Base-by-base conservation (phyloP, 2,797 vertebrate species). In the Anniella stebbinsi region DNA sequence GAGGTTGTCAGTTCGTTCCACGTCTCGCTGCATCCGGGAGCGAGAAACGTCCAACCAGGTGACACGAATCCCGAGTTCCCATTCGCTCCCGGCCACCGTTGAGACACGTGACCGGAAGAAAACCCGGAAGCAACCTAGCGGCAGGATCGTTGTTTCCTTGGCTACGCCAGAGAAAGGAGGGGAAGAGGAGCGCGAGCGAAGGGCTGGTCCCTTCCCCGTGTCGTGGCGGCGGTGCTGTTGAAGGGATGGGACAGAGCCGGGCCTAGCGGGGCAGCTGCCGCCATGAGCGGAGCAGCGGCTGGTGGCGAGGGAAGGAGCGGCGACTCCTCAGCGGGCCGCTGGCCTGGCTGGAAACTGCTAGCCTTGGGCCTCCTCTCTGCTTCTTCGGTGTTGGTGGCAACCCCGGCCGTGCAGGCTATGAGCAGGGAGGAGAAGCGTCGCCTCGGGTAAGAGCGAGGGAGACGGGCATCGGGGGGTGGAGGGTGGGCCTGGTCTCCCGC, bases 391-490 rank as follows among this genome's bases (percentile, higher is more conserved):
- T 93, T 96, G 86, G 93, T 95, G 88, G 93, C 96, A 78, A 91
- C 94, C 48, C 95, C 96, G 57, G 95, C 89, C 67, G 96, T 95
- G 87, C 95, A 93, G 81, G 96, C 97, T 87, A 97, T 97, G 97
- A 96, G 95, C 91, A 93, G 95, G 91, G 97, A 97, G 83, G 97
- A 97, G 95, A 97, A 97, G 80, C 97, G 97, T 41, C 96, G 90
- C 93, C 94, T 97, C 70, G 97, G 97, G 97, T 97, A 93, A 97
- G 97, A 1, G 30, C 36, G 41, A 38, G 86, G 15, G 33, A 5
- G 9, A 7, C 15, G 2, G 54, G 13, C 54, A 57, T 8, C 23
- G 30, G 25, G 5, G 41, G 5, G 7, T 2, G 5, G 2, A n/a
- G 36, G 8, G 10, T 21, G 81, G 81, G 25, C 38, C 8, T n/a